phyloP scores from a whole-genome alignment of 2,113 vertebrate genomes.

The Crotalus helleri region DNA sequence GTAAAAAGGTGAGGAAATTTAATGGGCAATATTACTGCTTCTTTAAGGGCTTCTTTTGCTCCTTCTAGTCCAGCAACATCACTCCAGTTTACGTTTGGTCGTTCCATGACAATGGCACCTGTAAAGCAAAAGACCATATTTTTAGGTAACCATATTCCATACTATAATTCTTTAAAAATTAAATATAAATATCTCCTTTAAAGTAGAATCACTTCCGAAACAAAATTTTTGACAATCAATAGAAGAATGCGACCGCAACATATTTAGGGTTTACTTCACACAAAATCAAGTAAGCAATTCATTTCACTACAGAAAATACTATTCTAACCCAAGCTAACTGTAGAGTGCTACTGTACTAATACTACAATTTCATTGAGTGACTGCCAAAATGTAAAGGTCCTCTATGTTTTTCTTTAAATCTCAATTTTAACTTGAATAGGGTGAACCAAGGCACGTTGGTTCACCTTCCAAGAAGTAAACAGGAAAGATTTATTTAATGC shows the following conservation, averaged over 20 bases:
- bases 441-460: too few species aligned
- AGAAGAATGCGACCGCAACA: neutral
- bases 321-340: neutral
- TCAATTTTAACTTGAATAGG: neutral
- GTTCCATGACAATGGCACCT: constrained; percentile 98
- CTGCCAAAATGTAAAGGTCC: neutral
- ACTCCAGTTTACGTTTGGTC: constrained; percentile 92
- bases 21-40: constrained; percentile 97
- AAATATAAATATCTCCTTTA: neutral
- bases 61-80: constrained; percentile 95
- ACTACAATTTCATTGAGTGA: neutral
- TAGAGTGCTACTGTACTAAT: neutral
- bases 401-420: neutral
- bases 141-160: neutral
- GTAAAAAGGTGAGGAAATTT: constrained; percentile 98
- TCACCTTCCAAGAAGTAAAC: too few species aligned
- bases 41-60: constrained; percentile 96
- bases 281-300: neutral
- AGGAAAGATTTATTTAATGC: neutral
- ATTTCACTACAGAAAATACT: neutral
- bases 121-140: constrained; percentile 22
- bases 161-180: neutral
- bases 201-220: neutral
- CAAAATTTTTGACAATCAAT: neutral
- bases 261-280: neutral